Base-by-base conservation (phyloP, 2,888 invertebrate genomes). In the Andrena fulva region DNA sequence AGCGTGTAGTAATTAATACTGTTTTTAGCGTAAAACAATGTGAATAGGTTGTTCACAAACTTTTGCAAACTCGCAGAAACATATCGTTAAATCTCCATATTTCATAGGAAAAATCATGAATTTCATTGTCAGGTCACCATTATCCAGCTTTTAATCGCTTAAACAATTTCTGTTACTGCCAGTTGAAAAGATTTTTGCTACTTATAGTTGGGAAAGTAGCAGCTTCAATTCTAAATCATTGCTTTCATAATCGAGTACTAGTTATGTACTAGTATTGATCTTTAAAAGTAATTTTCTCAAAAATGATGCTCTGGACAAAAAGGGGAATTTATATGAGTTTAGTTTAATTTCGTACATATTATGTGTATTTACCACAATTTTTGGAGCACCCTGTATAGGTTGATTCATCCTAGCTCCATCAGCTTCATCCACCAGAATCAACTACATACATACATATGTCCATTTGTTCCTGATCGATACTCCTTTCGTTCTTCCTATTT, bases 401-500 rank as follows among this genome's bases (percentile, higher is more conserved):
- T 29, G 33, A 48, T 35, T 56, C 69, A n/a, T 59, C 31, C 20
- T 16, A 29, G n/a, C 33, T 20, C 54, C 35, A 67, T 52, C 60
- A 24, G n/a, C 35, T 63, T 2, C 20, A 31, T 52, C 60, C 29
- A n/a, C n/a, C 27, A 20, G 62, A 56, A 71, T 73, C 73, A 59
- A 50, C 42, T 62, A 52, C 5, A 42, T 16, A 60, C 67, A 75
- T 75, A 60, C 67, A 33, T 20, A 20, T 20, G 50, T 42, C 16
- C 42, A 42, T 75, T 76, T 7, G 24, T 70, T 67, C 24, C 52
- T 8, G 52, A 75, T 82, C 80, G 67, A 71, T 80, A 54, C 56
- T 35, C 31, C 2, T 62, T 62, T 60, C 4, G 60, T 20, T 69
- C 80, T 52, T 20, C 48, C 52, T 48, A 59, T 16, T 67, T 70